Base-by-base conservation (phyloP, 1,140 invertebrate species). In the Propsilocerus akamusi region DNA sequence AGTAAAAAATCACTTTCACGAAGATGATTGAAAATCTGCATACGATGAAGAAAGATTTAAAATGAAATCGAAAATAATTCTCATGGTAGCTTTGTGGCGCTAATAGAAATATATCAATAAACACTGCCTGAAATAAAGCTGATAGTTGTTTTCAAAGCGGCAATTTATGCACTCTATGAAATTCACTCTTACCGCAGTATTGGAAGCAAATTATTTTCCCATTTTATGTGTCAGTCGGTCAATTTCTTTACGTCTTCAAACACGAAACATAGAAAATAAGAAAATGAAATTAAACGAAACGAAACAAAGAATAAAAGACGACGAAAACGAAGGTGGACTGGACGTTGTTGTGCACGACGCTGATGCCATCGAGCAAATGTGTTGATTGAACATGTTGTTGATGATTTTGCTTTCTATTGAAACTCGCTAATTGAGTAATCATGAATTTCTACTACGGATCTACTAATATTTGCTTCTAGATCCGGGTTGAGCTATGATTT, bases 61-160 rank as follows among this genome's bases (percentile, higher is more conserved):
- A 41, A 41, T 41, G 34, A 41, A 41, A 41, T 41, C 34, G 34
- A 41, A 41, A 41, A 20, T 20, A 10, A 37, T 7, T 20, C 14
- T 14, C 34, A 5, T 14, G n/a, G n/a, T n/a, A n/a, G n/a, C n/a
- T n/a, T n/a, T n/a, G n/a, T n/a, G n/a, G n/a, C n/a, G n/a, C n/a
- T n/a, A n/a, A n/a, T n/a, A n/a, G n/a, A n/a, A n/a, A n/a, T n/a
- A 41, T 41, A 41, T 14, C 34, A 41, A 41, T 41, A 41, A 41
- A 41, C 34, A 20, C 17, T 41, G 34, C 22, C 34, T 41, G 17
- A 41, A 14, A 20, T 41, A 6, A 41, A 41, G 34, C 14, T 20
- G 20, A 37, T 7, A 41, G 22, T 20, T 41, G 17, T 10, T 20
- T n/a, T n/a, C 17, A 30, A 30, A 12, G 28, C 28, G 22, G 5